These are phyloP conservation scores for Triplophysa tibetana DNA, from an alignment of 2,113 vertebrate genomes.

Conservation along the genomic window DNA sequence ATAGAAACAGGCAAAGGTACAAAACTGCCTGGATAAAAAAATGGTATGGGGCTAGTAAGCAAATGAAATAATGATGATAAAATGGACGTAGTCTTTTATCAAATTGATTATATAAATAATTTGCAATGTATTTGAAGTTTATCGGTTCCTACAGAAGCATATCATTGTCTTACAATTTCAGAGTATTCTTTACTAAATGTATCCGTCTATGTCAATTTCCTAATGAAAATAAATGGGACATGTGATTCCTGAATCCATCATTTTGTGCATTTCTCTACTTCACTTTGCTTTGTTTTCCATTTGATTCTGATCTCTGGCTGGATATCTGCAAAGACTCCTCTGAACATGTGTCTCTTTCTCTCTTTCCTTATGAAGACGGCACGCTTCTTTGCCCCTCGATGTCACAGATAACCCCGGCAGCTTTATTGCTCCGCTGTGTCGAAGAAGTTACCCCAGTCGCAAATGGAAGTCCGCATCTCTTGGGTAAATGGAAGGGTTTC, in stretches of 20 bases:
- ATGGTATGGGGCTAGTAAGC: no score
- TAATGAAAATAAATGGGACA: no score
- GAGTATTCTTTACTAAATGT: no score
- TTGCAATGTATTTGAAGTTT: no score
- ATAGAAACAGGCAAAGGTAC: no score
- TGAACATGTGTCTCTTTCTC: constrained; percentile 45
- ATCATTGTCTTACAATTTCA: no score
- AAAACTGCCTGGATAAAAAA: no score
- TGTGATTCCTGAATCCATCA: not conserved
- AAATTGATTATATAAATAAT: no score
- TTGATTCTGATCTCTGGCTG: constrained; percentile 30
- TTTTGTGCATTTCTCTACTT: not conserved
- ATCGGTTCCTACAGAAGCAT: no score
- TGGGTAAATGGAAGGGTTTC: constrained; percentile 70
- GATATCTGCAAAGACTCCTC: not conserved
- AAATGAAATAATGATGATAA: no score
- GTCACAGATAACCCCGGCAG: constrained; percentile 69
- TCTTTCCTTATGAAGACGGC: constrained; percentile 64
- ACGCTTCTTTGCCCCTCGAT: constrained; percentile 69
- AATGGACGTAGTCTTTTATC: no score
- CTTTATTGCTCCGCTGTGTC: constrained; percentile 65
- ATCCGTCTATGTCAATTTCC: no score
- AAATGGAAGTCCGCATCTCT: constrained; percentile 78
- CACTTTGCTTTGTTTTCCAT: constrained; percentile 1
- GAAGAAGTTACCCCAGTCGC: constrained; percentile 74